These are phyloP conservation scores for Apotomis betuletana DNA, from an alignment of 2,888 invertebrate genomes.

Conservation along the genomic window DNA sequence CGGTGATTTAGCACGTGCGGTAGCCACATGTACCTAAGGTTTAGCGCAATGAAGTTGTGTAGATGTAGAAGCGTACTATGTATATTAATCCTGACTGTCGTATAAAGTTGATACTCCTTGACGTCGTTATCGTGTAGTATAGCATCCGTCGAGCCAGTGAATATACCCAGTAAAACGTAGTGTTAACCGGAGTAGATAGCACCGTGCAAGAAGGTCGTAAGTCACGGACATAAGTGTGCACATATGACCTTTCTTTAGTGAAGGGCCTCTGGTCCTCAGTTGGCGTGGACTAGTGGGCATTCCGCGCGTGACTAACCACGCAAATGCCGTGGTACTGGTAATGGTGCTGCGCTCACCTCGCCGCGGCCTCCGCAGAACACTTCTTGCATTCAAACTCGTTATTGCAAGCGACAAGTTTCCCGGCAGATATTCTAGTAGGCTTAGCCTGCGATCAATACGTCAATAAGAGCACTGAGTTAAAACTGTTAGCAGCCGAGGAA, in stretches of 20 bases:
- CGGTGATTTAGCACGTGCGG: slow-evolving; percentile 36
- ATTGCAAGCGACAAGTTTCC: slow-evolving; percentile 48
- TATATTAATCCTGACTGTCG: slow-evolving; percentile 33
- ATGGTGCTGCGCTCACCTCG: slow-evolving; percentile 74
- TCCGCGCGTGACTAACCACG: slow-evolving; percentile 76
- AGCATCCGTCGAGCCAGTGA: slow-evolving; percentile 14
- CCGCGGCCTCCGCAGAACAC: slow-evolving; percentile 73
- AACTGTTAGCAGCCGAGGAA: not conserved
- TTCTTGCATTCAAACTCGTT: slow-evolving; percentile 76
- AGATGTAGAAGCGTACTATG: slow-evolving; percentile 15
- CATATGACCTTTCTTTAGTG: slow-evolving; percentile 15
- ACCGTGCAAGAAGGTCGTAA: not conserved
- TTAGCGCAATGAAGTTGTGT: slow-evolving; percentile 24
- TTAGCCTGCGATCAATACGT: slow-evolving; percentile 15
- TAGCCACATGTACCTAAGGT: slow-evolving; percentile 32
- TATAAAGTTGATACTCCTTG: slow-evolving; percentile 15
- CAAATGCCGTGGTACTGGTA: slow-evolving; percentile 58
- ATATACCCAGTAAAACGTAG: slow-evolving; percentile 27
- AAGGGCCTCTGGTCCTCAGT: slow-evolving; percentile 51
- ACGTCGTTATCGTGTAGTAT: slow-evolving; percentile 7
- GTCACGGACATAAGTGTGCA: not conserved
- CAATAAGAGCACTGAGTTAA: not conserved
- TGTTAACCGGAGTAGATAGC: slow-evolving; percentile 13
- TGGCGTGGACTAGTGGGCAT: slow-evolving; percentile 67
- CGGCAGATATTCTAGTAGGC: slow-evolving; percentile 23